phyloP scores from a whole-genome alignment of 2,113 vertebrate species.

The Azemiops feae region DNA sequence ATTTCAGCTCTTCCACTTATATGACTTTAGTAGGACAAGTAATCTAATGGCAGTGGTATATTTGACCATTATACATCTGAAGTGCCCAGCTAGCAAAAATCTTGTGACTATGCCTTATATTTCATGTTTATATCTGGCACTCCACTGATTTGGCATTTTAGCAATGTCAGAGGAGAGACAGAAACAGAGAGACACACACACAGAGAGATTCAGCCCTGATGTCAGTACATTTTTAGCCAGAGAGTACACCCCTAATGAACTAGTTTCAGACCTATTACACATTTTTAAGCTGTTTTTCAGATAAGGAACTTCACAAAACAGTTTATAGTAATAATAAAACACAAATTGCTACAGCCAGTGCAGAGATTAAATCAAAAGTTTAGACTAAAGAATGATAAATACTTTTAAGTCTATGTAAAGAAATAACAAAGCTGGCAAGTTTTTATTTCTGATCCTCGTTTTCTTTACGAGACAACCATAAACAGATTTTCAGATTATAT shows the following conservation, averaged over 20 bases:
- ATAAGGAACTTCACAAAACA: neutral
- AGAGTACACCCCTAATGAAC: neutral
- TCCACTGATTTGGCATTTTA: neutral
- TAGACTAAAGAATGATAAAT: neutral
- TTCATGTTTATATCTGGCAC: neutral
- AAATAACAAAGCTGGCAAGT: neutral
- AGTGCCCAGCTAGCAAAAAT: neutral
- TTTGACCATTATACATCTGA: neutral
- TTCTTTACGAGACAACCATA: neutral
- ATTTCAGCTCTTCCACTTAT: neutral
- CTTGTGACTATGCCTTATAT: neutral
- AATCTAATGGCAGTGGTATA: neutral
- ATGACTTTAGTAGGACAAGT: neutral
- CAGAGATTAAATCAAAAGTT: neutral
- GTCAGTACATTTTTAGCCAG: neutral
- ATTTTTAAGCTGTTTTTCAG: neutral
- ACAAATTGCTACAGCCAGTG: neutral
- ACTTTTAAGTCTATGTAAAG: neutral
- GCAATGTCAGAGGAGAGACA: neutral
- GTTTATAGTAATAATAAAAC: neutral
- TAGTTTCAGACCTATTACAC: neutral
- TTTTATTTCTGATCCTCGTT: neutral
- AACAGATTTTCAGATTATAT: neutral
- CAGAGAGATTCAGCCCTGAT: neutral
- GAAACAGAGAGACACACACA: too few species aligned